Evolutionary conservation across 2,113 vertebrate species (phyloP), one percentile per base, ranked within the genome.

Genomic region (Capricornis sumatraensis): DNA sequence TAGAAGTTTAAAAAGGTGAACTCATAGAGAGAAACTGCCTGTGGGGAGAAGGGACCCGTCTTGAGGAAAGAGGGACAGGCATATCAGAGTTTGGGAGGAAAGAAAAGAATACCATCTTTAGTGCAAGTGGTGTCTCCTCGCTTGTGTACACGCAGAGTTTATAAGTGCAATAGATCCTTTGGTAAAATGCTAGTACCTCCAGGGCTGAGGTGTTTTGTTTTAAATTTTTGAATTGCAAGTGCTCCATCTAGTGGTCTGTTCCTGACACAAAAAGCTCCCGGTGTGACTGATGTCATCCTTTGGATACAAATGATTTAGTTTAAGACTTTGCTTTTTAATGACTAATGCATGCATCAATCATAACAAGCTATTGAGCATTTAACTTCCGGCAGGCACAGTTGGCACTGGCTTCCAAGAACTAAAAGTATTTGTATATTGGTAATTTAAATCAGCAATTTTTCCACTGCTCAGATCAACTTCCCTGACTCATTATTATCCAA

Each of bases 211-310:
- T 62, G 58, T 27, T 21, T 28, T 78, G 67, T 62, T 74, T 97
- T 94, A 27, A 2, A 30, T 87, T 86, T 98, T 95, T 97, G 98
- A 99, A 99, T 98, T 33, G 98, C 99, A 99, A 98, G 97, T 98
- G n/a, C 98, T 95, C 99, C 99, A 99, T 99, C 99, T 99, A 98
- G 50, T 98, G 99, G 98, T 92, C 0, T 23, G 0, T 28, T 21
- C 8, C 2, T 17, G 27, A 83, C 94, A 97, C 58, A 67, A 83
- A 97, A 94, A 96, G 62, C n/a, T 36, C 23, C 3, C 15, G 40
- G 86, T 82, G 92, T 92, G 50, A 84, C 87, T 92, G 78, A 94
- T 90, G 93, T 96, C 95, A 95, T 98, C 89, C 36, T 67, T 92
- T 55, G 60, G 84, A 92, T 97, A 91, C 85, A 91, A 96, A 97